Evolutionary conservation across 2,888 invertebrate genomes (phyloP), one percentile per base, ranked within the genome.

Genomic region (Cephonodes hylas): DNA sequence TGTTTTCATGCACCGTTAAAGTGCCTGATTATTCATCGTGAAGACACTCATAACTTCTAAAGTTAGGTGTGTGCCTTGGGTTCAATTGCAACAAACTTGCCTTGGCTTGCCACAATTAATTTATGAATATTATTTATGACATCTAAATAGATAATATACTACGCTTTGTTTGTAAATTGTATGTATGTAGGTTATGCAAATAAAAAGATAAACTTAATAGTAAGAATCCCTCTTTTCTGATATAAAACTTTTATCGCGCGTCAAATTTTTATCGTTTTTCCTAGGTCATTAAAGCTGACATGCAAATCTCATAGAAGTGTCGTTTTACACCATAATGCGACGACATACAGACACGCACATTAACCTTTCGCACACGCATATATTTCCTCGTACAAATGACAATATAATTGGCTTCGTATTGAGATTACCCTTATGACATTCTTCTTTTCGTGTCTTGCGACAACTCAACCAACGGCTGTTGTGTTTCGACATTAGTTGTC

Each of bases 371-470:
- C 44, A 44, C 18, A 10, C 20, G 44, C 34, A 13, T 8, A 34
- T 20, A 20, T 22, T 71, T 63, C 63, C 58, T 63, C 60, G 45
- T 63, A 53, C 31, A 48, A 58, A 62, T 60, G 63, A 15, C 60
- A 46, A 58, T 13, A 27, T 61, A 42, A 15, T 27, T 15, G 56
- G 25, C 46, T 34, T 22, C 6, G 34, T 34, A 18, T 18, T 18
- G 18, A 38, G 38, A 20, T 53, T 34, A n/a, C 27, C n/a, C 34
- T 44, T 44, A 20, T 44, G 44, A 20, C 44, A 8, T 44, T 44
- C 44, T 44, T 20, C 20, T 44, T 38, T 38, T 38, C 10, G 13
- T 0, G n/a, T 2, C 38, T 38, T 38, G 5, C 38, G 38, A 38
- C 10, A 38, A n/a, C 38, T 38, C n/a, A 38, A 38, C 38, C n/a